These are phyloP conservation scores for Chromis chromis DNA, from an alignment of 2,797 vertebrate species.

Conservation along the genomic window DNA sequence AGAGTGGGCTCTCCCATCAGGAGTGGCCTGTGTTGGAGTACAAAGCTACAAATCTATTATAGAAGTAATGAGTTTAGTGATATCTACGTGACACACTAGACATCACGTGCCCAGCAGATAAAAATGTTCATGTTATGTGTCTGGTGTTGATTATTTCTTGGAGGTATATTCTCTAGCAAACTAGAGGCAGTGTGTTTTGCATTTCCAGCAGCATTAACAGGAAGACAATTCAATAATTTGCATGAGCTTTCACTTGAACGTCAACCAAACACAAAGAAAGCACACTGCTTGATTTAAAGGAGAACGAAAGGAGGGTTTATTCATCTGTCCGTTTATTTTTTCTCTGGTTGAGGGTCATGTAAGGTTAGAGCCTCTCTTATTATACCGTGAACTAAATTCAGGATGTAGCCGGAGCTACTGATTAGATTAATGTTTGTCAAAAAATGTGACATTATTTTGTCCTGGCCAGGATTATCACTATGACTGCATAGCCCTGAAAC, in stretches of 20 bases:
- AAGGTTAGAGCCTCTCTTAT: not conserved
- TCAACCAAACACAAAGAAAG: slow-evolving; percentile 3
- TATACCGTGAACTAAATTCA: not conserved
- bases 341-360: not conserved
- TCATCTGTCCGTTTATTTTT: slow-evolving; percentile 3
- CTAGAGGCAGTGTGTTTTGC: slow-evolving; percentile 12
- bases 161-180: slow-evolving; percentile 13
- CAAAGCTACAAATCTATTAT: slow-evolving; percentile 29
- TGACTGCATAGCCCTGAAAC: not conserved
- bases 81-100: slow-evolving; percentile 22
- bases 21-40: slow-evolving; percentile 15
- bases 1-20: slow-evolving; percentile 9
- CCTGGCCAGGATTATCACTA: no score
- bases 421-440: not conserved
- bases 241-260: slow-evolving; percentile 9
- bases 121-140: slow-evolving; percentile 9
- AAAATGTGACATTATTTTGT: not conserved
- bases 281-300: slow-evolving; percentile 9
- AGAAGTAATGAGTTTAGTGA: slow-evolving; percentile 18
- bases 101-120: slow-evolving; percentile 23
- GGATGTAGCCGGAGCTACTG: no score
- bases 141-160: slow-evolving; percentile 4
- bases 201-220: slow-evolving; percentile 25
- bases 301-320: not conserved
- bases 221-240: slow-evolving; percentile 23